phyloP scores from a whole-genome alignment of 2,113 vertebrate genomes.

The Phycodurus eques region DNA sequence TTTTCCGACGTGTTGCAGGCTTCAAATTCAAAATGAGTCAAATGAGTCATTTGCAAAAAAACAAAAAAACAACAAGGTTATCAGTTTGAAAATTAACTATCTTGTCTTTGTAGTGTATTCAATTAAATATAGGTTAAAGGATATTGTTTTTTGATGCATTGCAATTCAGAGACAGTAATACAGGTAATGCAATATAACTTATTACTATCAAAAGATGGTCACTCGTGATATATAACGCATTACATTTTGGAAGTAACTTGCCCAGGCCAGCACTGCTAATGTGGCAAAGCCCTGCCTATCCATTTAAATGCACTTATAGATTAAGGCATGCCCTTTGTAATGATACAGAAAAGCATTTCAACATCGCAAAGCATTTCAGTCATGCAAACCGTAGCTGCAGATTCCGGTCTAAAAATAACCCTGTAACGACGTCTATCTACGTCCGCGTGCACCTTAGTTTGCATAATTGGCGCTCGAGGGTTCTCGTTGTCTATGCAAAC shows the following conservation, averaged over 20 bases:
- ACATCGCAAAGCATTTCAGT: constrained; percentile 29
- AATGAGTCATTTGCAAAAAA: no score
- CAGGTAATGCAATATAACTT: background rate
- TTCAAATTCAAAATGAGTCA: no score
- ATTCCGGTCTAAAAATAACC: constrained; percentile 58
- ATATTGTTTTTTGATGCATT: no score
- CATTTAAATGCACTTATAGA: background rate
- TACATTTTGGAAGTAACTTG: background rate
- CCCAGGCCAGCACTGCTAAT: no score
- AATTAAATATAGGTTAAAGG: no score
- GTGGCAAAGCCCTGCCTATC: background rate
- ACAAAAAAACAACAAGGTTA: no score
- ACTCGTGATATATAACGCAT: background rate
- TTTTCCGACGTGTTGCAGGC: no score
- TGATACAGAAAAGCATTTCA: constrained; percentile 20
- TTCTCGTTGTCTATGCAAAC: constrained; percentile 14
- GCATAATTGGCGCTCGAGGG: constrained; percentile 18
- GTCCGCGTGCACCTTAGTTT: constrained; percentile 20
- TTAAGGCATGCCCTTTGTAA: background rate
- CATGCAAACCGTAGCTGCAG: constrained; percentile 52
- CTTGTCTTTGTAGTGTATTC: no score
- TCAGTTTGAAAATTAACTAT: no score
- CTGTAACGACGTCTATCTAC: constrained; percentile 27
- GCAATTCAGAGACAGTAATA: no score
- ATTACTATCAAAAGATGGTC: background rate